These are phyloP conservation scores for Coenonympha arcania DNA, from an alignment of 2,888 invertebrate genomes.

Conservation along the genomic window DNA sequence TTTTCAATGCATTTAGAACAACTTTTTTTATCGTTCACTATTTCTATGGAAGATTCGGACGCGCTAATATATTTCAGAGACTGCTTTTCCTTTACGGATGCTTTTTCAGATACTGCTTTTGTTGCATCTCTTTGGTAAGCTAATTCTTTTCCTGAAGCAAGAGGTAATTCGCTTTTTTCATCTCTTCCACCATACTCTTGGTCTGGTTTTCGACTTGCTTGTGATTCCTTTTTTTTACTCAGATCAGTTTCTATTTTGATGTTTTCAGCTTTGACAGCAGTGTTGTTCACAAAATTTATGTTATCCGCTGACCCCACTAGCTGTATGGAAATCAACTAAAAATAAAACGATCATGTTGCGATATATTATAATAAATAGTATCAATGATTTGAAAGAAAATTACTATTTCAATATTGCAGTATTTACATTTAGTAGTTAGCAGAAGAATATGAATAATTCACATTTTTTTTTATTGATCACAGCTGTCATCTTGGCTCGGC, in stretches of 20 bases:
- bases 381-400: no score
- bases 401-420: no score
- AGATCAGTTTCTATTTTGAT: background rate
- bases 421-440: no score
- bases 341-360: constrained; percentile 3
- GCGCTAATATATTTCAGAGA: background rate
- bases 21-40: constrained; percentile 1
- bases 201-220: background rate
- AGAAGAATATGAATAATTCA: no score
- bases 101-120: background rate
- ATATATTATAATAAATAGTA: no score
- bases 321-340: constrained; percentile 15
- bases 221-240: background rate
- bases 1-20: constrained; percentile 43
- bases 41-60: background rate
- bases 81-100: background rate
- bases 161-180: background rate
- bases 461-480: no score
- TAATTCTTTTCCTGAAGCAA: background rate
- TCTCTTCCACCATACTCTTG: background rate
- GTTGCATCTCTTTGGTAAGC: constrained; percentile 1
- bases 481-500: no score
- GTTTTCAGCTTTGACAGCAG: background rate
- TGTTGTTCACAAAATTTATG: constrained; percentile 20
- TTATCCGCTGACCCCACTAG: constrained; percentile 21